Percentiles rank a stretch among this genome's conserved stretches.
Evolutionary conservation across 2,113 vertebrate genomes (phyloP).

Genomic region (Peromyscus leucopus): DNA sequence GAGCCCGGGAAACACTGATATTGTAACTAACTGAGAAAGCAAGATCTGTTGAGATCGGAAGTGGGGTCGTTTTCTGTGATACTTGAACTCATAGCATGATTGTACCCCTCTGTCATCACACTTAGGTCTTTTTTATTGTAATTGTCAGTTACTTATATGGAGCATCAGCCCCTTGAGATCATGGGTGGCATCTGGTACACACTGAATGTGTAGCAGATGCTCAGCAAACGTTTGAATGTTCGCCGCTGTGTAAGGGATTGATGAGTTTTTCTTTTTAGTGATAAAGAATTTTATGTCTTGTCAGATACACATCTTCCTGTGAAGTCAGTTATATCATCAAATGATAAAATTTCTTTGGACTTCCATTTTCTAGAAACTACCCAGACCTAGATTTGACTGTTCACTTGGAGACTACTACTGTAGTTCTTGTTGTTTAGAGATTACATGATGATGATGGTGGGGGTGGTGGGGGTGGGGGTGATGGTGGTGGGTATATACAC

Average conservation of each 20-base stretch:
- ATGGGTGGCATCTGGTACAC: too few species aligned
- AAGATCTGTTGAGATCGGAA: neutral
- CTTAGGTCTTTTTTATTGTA: neutral
- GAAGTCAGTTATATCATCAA: neutral
- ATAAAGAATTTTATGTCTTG: neutral
- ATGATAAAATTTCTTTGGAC: neutral
- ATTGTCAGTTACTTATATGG: neutral
- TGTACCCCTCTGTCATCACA: neutral
- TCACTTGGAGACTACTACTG: neutral
- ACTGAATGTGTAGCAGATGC: neutral
- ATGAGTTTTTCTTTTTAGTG: neutral
- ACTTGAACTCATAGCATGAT: neutral
- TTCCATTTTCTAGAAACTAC: neutral
- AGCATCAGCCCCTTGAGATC: neutral
- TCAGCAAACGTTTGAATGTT: neutral
- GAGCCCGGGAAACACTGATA: neutral
- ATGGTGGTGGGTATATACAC: neutral
- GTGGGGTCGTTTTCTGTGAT: neutral
- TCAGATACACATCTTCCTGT: conserved; percentile 13
- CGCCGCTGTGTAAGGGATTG: too few species aligned
- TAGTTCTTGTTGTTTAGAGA: conserved; percentile 28
- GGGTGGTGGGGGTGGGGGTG: neutral
- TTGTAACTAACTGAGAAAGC: neutral
- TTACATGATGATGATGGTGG: neutral
- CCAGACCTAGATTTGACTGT: neutral